These are phyloP conservation scores for Lepidotrigona ventralis DNA, from an alignment of 1,140 invertebrate species.

Conservation along the genomic window DNA sequence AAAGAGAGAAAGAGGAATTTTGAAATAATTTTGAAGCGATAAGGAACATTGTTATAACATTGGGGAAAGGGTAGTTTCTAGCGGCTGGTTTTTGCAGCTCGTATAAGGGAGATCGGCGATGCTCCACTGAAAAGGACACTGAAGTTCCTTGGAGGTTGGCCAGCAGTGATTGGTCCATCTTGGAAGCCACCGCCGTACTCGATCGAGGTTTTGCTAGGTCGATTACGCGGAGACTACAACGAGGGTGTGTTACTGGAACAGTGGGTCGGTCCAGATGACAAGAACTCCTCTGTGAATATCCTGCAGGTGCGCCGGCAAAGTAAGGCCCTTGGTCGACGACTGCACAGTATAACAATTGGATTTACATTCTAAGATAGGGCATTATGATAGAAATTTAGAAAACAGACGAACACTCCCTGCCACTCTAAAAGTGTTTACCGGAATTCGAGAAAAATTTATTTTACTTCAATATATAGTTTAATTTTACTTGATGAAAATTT, in stretches of 20 bases:
- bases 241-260: conserved; percentile 88
- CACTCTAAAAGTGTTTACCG: too few relatives aligned
- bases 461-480: too few relatives aligned
- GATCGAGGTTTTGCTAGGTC: conserved; percentile 85
- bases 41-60: neutral
- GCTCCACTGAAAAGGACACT: conserved; percentile 83
- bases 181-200: conserved; percentile 83
- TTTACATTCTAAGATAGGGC: neutral
- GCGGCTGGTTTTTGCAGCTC: conserved; percentile 79
- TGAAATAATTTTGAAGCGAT: too few relatives aligned
- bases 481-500: too few relatives aligned
- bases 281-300: conserved; percentile 91
- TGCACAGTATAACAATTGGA: conserved; percentile 37
- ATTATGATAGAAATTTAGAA: neutral
- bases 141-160: conserved; percentile 87
- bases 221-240: conserved; percentile 86
- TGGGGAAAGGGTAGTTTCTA: too few relatives aligned
- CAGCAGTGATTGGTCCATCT: conserved; percentile 82
- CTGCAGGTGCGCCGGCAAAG: conserved; percentile 86
- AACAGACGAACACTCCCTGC: too few relatives aligned
- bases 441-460: too few relatives aligned
- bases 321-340: conserved; percentile 73
- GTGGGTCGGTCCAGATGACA: conserved; percentile 92
- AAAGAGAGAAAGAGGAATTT: too few relatives aligned
- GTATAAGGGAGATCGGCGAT: conserved; percentile 87